These are phyloP conservation scores for Zaprionus inermis DNA, from an alignment of 1,140 invertebrate genomes.

Conservation along the genomic window DNA sequence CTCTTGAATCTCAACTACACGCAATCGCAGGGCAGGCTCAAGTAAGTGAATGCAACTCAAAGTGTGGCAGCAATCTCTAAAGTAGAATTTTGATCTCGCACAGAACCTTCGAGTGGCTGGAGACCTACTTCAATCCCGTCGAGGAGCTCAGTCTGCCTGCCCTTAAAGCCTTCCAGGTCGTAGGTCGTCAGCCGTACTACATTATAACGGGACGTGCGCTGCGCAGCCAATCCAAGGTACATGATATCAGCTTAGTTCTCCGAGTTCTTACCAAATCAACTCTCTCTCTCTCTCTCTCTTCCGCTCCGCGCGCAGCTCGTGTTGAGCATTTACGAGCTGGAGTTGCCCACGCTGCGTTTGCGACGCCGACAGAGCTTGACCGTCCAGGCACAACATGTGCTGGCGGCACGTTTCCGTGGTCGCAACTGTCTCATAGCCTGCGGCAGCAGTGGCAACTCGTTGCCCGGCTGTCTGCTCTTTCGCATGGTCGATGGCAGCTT, in stretches of 20 bases:
- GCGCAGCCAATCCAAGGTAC: slow-evolving; percentile 57
- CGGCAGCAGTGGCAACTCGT: background rate
- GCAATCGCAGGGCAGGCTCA: slow-evolving; percentile 49
- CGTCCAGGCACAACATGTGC: slow-evolving; percentile 48
- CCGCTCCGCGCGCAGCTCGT: slow-evolving; percentile 65
- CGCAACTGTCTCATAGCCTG: slow-evolving; percentile 70
- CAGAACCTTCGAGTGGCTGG: slow-evolving; percentile 76
- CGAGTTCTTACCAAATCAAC: background rate
- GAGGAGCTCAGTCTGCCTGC: slow-evolving; percentile 65
- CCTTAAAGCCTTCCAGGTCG: slow-evolving; percentile 55
- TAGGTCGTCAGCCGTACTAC: slow-evolving; percentile 61
- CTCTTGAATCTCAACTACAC: slow-evolving; percentile 60
- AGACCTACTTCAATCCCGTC: slow-evolving; percentile 74
- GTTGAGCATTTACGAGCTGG: slow-evolving; percentile 60
- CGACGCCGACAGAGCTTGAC: slow-evolving; percentile 63
- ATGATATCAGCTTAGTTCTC: background rate
- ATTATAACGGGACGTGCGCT: slow-evolving; percentile 58
- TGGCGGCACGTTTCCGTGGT: slow-evolving; percentile 51
- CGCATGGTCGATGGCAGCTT: slow-evolving; percentile 73
- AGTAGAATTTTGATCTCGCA: background rate
- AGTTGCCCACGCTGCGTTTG: slow-evolving; percentile 31
- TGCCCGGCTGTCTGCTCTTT: slow-evolving; percentile 52
- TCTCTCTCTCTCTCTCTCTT: too few species aligned
- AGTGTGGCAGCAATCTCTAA: background rate
- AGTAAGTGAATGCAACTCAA: slow-evolving; percentile 22